A percentile compares a stretch with the other conserved stretches of the same genome.
Conservation (phyloP, 64 coral and sea anemone species). For the Stichodactyla helianthus region DNA sequence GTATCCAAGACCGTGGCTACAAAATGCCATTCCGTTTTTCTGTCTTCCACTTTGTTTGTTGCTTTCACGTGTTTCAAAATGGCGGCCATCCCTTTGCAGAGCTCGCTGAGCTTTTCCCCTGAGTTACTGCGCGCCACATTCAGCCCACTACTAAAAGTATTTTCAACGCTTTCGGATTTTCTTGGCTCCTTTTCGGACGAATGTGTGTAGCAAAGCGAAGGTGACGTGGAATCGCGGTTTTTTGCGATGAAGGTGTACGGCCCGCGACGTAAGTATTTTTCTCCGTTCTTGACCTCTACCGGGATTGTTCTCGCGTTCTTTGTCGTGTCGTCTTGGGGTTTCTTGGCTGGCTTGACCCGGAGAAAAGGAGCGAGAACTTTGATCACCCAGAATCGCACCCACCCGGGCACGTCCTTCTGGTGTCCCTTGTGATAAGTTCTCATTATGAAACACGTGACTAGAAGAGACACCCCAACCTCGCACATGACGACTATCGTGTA, state of each 20-base stretch:
- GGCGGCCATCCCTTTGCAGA: conserved; percentile 37
- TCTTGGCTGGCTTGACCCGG: conserved; percentile 28
- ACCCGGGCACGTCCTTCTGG: conserved; percentile 43
- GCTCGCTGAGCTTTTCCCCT: conserved; percentile 55
- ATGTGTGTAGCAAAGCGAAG: background rate
- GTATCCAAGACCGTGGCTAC: conserved; percentile 67
- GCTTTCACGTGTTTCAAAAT: conserved; percentile 70
- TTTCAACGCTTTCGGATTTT: background rate
- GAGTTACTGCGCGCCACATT: conserved; percentile 15
- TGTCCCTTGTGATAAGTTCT: conserved; percentile 74
- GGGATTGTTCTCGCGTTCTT: background rate
- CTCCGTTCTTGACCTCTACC: background rate
- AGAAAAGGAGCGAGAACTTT: conserved; percentile 70
- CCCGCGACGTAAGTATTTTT: background rate
- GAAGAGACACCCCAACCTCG: conserved; percentile 70
- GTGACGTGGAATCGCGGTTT: background rate
- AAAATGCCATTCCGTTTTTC: conserved; percentile 88
- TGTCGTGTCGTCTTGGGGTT: background rate
- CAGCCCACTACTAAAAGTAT: background rate
- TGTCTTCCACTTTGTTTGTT: conserved; percentile 34
- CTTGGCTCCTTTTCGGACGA: background rate
- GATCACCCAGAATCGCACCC: conserved; percentile 60
- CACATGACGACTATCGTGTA: conserved; percentile 81
- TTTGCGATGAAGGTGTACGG: background rate
- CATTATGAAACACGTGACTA: conserved; percentile 73